Evolutionary conservation across 2,113 vertebrate species (phyloP).

Genomic region (Amblyopsis rosae): DNA sequence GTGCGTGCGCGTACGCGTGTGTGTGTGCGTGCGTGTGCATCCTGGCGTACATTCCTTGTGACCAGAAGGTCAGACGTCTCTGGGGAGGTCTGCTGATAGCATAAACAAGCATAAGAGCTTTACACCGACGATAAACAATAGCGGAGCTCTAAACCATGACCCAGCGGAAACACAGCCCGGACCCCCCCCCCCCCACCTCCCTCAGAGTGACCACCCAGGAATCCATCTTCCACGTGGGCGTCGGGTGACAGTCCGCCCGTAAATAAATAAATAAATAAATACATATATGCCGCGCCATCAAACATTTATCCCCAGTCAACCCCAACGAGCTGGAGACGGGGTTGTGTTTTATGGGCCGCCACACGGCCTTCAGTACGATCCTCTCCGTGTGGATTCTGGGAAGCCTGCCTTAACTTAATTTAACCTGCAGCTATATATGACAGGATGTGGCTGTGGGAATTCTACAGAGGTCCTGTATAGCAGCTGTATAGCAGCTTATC

Average conservation of each 20-base stretch:
- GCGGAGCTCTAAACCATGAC: constrained; percentile 24
- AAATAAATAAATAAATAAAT: constrained; percentile 43
- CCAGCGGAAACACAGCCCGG: neutral
- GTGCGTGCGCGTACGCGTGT: neutral
- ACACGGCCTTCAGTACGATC: constrained; percentile 14
- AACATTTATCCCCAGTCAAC: constrained; percentile 47
- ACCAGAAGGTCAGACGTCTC: constrained; percentile 49
- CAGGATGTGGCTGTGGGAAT: constrained; percentile 16
- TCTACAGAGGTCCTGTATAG: neutral
- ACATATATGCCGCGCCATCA: constrained; percentile 53
- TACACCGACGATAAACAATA: constrained; percentile 39
- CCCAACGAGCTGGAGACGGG: constrained; percentile 44
- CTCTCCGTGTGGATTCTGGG: constrained; percentile 46
- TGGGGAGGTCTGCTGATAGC: constrained; percentile 1
- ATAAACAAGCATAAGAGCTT: constrained; percentile 26
- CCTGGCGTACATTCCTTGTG: neutral
- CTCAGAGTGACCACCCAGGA: constrained; percentile 36
- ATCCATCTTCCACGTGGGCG: constrained; percentile 36
- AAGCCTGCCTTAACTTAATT: constrained; percentile 20
- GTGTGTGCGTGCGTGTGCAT: neutral
- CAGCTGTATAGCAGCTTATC: too few species aligned
- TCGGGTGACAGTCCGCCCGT: constrained; percentile 23
- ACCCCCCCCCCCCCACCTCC: neutral
- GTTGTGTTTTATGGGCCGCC: constrained; percentile 46
- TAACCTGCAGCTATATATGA: neutral